Base-by-base conservation (phyloP, 2,888 invertebrate species). In the Graphium colonna region DNA sequence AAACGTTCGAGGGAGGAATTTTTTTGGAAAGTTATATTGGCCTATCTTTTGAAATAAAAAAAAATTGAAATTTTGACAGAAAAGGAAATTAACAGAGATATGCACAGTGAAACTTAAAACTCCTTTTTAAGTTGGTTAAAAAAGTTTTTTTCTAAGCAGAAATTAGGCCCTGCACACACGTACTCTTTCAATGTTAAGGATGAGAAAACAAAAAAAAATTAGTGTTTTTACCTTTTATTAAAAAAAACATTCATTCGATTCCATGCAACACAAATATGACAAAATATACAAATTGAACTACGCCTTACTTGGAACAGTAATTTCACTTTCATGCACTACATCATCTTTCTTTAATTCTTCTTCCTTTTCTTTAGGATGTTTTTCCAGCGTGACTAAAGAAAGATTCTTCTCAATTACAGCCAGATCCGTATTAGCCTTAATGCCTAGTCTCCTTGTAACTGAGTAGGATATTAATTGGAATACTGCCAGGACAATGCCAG, bases 391-490 rank as follows among this genome's bases (percentile, higher is more conserved):
- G 8, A 21, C 18, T 40, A 42, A 0, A 12, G 51, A 16, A 13
- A 8, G 26, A 58, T 51, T 62, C 55, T 48, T 60, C 55, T 40
- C 41, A 1, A 40, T 31, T 42, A 38, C 28, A 10, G 51, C n/a
- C 33, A 47, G 54, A 28, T 47, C 39, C 42, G 42, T 50, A 46
- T 41, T 43, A 48, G 42, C 39, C 44, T 45, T 53, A 40, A 49
- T 46, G n/a, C 46, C 21, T 13, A 55, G 28, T 66, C 65, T 75
- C 55, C 74, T 78, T 9, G 86, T 75, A 12, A 73, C 58, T 5
- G 84, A 60, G 62, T 82, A 90, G 0, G 82, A 70, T 4, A 74
- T n/a, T 9, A 82, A 53, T 69, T 89, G 89, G 50, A 85, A 57
- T 1, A 73, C 51, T 4, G 78, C 77, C 55, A 88, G 57, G 1